Evolutionary conservation across 2,113 vertebrate species (phyloP).

Genomic region (Neolamprologus cancellatus): DNA sequence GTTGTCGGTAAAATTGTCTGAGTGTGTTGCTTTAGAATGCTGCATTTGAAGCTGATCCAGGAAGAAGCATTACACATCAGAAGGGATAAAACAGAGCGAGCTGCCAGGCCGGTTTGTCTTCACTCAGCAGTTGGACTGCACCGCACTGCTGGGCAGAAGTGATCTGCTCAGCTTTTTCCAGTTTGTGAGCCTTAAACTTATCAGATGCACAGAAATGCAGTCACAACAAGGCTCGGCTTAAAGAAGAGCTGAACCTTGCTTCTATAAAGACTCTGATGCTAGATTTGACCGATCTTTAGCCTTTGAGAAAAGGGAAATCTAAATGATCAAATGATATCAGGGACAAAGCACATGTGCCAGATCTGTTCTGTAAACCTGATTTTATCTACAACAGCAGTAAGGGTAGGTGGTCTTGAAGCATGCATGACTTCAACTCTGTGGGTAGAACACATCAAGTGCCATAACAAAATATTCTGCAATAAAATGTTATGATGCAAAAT

Average conservation of each 20-base stretch:
- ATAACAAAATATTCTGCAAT: not conserved
- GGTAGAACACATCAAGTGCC: rapidly evolving
- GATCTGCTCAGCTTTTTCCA: conserved; percentile 35
- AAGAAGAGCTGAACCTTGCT: not conserved
- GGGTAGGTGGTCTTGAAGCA: not conserved
- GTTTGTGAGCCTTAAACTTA: not conserved
- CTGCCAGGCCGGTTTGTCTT: conserved; percentile 28
- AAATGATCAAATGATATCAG: not conserved
- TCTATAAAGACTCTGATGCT: not conserved
- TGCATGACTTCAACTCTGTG: not conserved
- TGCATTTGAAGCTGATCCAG: conserved; percentile 26
- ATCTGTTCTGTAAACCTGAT: not conserved
- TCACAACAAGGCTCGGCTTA: not conserved
- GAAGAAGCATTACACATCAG: conserved; percentile 18
- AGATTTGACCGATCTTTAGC: not conserved
- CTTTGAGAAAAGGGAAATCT: not conserved
- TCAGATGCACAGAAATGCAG: not conserved
- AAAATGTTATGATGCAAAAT: not conserved
- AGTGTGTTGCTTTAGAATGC: not conserved
- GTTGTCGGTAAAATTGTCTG: not conserved
- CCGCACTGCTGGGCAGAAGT: conserved; percentile 5
- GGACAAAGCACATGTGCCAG: not conserved
- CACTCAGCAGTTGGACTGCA: conserved; percentile 39
- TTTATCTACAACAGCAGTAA: not conserved
- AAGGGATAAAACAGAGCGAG: not conserved